phyloP scores from a whole-genome alignment of 1,140 invertebrate species.

The Philaenus spumarius region DNA sequence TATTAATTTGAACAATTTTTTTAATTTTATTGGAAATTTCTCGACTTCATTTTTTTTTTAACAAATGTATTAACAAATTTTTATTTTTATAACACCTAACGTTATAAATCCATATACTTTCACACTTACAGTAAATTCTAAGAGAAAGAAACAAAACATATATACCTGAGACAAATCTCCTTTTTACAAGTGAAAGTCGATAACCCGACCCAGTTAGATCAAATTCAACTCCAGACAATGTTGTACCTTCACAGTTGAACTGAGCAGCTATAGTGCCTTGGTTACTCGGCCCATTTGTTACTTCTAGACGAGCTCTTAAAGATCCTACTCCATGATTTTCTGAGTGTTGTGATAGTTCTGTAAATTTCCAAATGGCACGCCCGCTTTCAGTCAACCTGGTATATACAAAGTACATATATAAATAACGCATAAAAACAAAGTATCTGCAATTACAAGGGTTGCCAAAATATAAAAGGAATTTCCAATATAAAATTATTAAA shows the following conservation, averaged over 20 bases:
- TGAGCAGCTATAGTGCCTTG: conserved; percentile 81
- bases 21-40: too few relatives aligned
- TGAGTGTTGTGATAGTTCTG: conserved; percentile 82
- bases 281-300: conserved; percentile 70
- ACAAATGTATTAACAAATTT: too few relatives aligned
- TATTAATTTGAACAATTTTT: too few relatives aligned
- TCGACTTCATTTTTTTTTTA: too few relatives aligned
- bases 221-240: conserved; percentile 89
- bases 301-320: conserved; percentile 80
- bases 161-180: conserved; percentile 87
- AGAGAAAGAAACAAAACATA: too few relatives aligned
- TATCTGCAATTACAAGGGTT: too few relatives aligned
- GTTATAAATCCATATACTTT: too few relatives aligned
- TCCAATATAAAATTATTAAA: too few relatives aligned
- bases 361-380: conserved; percentile 83
- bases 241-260: conserved; percentile 93
- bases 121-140: too few relatives aligned
- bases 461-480: too few relatives aligned
- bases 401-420: background rate
- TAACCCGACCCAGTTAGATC: conserved; percentile 83
- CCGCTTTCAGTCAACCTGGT: conserved; percentile 69
- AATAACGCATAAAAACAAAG: background rate
- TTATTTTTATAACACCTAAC: too few relatives aligned
- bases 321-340: conserved; percentile 85
- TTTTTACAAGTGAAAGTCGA: conserved; percentile 87